These are phyloP conservation scores for Trematocara unimaculatum DNA, from an alignment of 2,113 vertebrate genomes.

Conservation along the genomic window DNA sequence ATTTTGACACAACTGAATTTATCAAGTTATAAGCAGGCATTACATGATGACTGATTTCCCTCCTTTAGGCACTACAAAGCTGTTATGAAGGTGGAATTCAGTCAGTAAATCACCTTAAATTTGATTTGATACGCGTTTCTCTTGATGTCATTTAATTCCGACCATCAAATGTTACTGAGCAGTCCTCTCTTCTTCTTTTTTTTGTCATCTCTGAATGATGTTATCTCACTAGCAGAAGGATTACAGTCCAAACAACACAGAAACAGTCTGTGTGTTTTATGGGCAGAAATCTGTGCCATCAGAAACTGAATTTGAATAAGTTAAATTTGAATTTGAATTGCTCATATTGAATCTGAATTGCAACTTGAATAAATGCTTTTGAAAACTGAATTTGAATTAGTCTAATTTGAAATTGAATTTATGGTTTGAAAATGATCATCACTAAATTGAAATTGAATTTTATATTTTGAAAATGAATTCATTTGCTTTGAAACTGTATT, in stretches of 20 bases:
- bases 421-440: no score
- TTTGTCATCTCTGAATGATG: background rate
- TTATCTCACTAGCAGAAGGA: background rate
- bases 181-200: background rate
- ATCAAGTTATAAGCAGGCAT: background rate
- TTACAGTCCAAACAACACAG: background rate
- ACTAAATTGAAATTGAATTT: no score
- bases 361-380: no score
- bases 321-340: no score
- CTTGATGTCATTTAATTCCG: background rate
- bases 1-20: background rate
- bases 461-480: no score
- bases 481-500: no score
- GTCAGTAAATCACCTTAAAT: background rate
- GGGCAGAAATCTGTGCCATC: no score
- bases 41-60: background rate
- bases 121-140: background rate
- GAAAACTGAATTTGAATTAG: no score
- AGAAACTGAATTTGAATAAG: no score
- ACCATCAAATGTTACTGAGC: background rate
- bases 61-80: background rate
- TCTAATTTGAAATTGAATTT: no score
- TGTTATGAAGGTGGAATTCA: background rate
- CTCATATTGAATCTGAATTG: no score
- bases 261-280: background rate